Conservation (phyloP, 2,888 invertebrate species). For the Amiota mariae region DNA sequence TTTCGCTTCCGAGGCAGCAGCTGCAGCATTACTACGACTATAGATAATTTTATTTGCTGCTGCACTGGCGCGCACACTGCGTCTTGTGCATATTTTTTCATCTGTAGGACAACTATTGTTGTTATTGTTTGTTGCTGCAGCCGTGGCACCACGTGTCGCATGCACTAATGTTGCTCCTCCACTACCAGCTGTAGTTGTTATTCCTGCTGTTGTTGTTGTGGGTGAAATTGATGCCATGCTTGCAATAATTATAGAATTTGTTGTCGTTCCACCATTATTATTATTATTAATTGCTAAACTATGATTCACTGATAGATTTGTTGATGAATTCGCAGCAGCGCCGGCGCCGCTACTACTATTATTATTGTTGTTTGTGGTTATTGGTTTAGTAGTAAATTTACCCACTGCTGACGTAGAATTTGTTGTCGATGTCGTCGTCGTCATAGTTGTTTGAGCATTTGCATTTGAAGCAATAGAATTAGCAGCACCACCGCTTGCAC, state of each 20-base stretch:
- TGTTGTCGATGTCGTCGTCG: not conserved
- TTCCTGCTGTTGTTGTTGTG: slow-evolving; percentile 29
- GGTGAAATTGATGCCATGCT: slow-evolving; percentile 29
- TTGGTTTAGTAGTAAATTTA: not conserved
- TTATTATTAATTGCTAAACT: slow-evolving; percentile 15
- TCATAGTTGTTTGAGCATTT: not conserved
- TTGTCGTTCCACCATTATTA: slow-evolving; percentile 34
- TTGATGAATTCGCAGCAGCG: not conserved
- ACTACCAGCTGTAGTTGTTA: slow-evolving; percentile 20
- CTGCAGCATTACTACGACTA: slow-evolving; percentile 64
- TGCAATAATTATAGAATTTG: slow-evolving; percentile 31
- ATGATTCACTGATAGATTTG: not conserved
- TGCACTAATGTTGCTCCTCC: slow-evolving; percentile 51
- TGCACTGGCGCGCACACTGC: slow-evolving; percentile 75
- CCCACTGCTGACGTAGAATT: not conserved
- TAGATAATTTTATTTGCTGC: slow-evolving; percentile 73
- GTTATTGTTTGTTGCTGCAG: slow-evolving; percentile 50
- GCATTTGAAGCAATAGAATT: not conserved
- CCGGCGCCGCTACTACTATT: slow-evolving; percentile 34
- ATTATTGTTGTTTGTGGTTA: slow-evolving; percentile 32
- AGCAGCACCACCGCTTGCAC: slow-evolving; percentile 29
- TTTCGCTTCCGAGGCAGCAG: slow-evolving; percentile 44
- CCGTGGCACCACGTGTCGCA: slow-evolving; percentile 62
- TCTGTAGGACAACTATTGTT: slow-evolving; percentile 55
- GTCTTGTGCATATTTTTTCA: slow-evolving; percentile 76